A percentile compares a stretch with the other conserved stretches of the same genome.
Evolutionary conservation across 2,888 invertebrate species (phyloP).

Genomic region (Cyaniris semiargus): DNA sequence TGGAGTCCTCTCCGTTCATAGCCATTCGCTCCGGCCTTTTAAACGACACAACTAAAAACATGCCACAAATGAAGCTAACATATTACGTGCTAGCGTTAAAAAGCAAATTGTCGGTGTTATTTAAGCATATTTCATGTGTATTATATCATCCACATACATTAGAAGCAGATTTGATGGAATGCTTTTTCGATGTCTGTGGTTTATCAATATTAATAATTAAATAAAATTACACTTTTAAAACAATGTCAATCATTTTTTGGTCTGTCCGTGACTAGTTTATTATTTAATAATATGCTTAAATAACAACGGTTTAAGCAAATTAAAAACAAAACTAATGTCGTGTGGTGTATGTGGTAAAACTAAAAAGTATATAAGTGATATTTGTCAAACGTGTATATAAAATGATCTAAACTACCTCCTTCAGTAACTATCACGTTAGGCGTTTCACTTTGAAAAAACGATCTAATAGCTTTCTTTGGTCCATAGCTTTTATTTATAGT

Average conservation of each 20-base stretch:
- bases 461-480: conserved; percentile 65
- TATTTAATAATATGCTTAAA: background rate
- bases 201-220: background rate
- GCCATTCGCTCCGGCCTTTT: conserved; percentile 83
- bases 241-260: background rate
- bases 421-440: conserved; percentile 76
- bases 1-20: conserved; percentile 54
- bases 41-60: conserved; percentile 89
- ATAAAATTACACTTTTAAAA: background rate
- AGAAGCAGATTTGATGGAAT: background rate
- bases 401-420: conserved; percentile 66
- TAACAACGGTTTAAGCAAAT: conserved; percentile 34
- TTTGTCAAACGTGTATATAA: conserved; percentile 20
- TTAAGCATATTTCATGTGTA: conserved; percentile 31
- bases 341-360: conserved; percentile 13
- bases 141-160: background rate
- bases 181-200: background rate
- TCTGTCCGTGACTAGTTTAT: background rate
- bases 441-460: conserved; percentile 72
- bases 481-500: conserved; percentile 64
- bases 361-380: conserved; percentile 11
- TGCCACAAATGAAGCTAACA: conserved; percentile 53
- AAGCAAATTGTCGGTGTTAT: conserved; percentile 41
- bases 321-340: background rate
- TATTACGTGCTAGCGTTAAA: conserved; percentile 41